phyloP scores from a whole-genome alignment of 1,140 invertebrate genomes.

The Ruditapes philippinarum region DNA sequence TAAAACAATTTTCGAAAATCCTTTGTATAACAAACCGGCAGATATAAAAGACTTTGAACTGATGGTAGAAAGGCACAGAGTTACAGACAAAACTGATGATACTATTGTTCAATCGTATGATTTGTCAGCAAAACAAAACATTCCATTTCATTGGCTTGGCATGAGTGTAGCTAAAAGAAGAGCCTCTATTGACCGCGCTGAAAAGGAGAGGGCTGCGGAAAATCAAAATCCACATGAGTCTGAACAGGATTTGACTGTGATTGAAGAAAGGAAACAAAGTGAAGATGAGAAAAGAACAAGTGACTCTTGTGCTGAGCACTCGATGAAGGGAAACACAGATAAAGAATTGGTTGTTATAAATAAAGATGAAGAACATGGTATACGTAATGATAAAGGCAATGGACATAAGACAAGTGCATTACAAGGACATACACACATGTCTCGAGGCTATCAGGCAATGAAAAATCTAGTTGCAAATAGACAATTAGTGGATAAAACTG shows the following conservation, averaged over 20 bases:
- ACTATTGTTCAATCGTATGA: slow-evolving; percentile 31
- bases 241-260: neutral
- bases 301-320: neutral
- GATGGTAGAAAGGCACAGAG: slow-evolving; percentile 29
- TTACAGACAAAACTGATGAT: neutral
- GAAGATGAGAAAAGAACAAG: neutral
- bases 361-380: neutral
- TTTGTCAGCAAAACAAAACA: slow-evolving; percentile 57
- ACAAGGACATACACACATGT: neutral
- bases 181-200: neutral
- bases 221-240: neutral
- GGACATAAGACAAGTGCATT: too few relatives aligned
- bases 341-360: neutral
- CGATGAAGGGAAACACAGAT: neutral
- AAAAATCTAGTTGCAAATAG: neutral
- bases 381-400: neutral
- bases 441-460: slow-evolving; percentile 5
- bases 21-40: slow-evolving; percentile 17
- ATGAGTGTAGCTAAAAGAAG: slow-evolving; percentile 5
- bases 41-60: slow-evolving; percentile 42
- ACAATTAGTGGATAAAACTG: neutral
- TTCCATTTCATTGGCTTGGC: slow-evolving; percentile 58
- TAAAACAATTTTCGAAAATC: slow-evolving; percentile 50
- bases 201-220: neutral
- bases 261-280: neutral